Percentiles rank a stretch among this genome's conserved stretches.
Conservation (phyloP, 2,888 invertebrate species). For the Priocnemis perturbator region DNA sequence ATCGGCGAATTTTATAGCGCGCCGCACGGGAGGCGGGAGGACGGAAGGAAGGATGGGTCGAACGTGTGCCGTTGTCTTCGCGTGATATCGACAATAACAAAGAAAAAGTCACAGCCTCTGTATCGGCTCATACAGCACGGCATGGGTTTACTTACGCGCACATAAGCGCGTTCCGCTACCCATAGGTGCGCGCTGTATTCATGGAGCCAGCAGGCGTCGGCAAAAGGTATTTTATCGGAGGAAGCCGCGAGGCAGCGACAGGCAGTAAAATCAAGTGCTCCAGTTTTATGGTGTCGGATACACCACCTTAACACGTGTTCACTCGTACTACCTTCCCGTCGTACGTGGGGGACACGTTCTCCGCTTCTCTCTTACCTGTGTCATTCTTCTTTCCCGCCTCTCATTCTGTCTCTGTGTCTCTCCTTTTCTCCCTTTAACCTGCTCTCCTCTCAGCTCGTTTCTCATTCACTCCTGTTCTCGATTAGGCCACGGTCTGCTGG, state of each 20-base stretch:
- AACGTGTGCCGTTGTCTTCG: neutral
- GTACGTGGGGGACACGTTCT: slow-evolving; percentile 3
- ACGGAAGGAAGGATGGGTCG: too few relatives aligned
- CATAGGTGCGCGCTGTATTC: slow-evolving; percentile 10
- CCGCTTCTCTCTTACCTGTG: neutral
- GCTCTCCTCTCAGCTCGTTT: neutral
- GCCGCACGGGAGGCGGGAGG: neutral
- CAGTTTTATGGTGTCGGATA: slow-evolving; percentile 56
- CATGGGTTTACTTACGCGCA: too few relatives aligned
- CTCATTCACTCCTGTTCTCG: too few relatives aligned
- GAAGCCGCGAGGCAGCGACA: slow-evolving; percentile 37
- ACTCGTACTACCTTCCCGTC: slow-evolving; percentile 28
- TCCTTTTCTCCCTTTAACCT: too few relatives aligned
- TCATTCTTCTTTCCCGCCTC: neutral
- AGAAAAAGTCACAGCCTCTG: slow-evolving; percentile 12
- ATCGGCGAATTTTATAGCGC: slow-evolving; percentile 33
- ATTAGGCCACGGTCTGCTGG: slow-evolving; percentile 39
- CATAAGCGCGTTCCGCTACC: too few relatives aligned
- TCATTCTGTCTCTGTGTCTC: neutral
- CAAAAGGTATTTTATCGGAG: slow-evolving; percentile 40
- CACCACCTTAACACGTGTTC: slow-evolving; percentile 54
- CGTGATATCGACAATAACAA: slow-evolving; percentile 50
- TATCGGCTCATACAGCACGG: too few relatives aligned
- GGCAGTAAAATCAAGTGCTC: slow-evolving; percentile 61
- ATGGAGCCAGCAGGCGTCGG: slow-evolving; percentile 6